Evolutionary conservation across 1,140 invertebrate genomes (phyloP).

Genomic region (Bactericera cockerelli): DNA sequence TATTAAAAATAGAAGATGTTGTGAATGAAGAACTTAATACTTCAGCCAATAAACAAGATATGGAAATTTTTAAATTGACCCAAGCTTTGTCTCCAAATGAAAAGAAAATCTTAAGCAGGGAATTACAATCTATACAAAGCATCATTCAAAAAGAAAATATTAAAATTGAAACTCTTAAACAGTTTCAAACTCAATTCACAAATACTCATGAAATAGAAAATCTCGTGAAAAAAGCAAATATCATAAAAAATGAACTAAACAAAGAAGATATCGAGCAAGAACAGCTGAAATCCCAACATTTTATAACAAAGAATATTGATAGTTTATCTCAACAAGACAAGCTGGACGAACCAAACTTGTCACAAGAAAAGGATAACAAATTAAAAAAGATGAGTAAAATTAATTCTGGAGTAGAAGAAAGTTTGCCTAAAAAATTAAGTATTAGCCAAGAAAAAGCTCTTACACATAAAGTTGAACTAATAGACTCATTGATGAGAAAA

Average conservation of each 20-base stretch:
- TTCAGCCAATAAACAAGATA: no score
- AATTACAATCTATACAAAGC: not conserved
- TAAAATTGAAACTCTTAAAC: not conserved
- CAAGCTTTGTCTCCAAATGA: not conserved
- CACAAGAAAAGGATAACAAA: no score
- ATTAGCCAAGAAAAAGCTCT: not conserved
- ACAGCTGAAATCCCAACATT: no score
- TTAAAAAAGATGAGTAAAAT: no score
- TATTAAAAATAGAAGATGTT: not conserved
- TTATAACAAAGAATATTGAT: no score
- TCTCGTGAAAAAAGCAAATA: not conserved
- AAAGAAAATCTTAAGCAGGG: not conserved
- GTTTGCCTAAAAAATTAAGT: no score
- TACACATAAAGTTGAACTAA: not conserved
- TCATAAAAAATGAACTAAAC: not conserved
- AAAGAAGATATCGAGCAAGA: not conserved
- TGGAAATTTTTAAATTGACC: not conserved
- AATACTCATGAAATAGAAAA: no score
- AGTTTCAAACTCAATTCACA: no score
- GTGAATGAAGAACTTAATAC: conserved; percentile 1
- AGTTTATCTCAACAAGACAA: no score
- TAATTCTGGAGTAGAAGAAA: no score
- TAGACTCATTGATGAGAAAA: not conserved
- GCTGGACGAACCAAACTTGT: no score
- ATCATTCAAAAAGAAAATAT: not conserved